Evolutionary conservation across 2,888 invertebrate species (phyloP).

Genomic region (Hemistola chrysoprasaria): DNA sequence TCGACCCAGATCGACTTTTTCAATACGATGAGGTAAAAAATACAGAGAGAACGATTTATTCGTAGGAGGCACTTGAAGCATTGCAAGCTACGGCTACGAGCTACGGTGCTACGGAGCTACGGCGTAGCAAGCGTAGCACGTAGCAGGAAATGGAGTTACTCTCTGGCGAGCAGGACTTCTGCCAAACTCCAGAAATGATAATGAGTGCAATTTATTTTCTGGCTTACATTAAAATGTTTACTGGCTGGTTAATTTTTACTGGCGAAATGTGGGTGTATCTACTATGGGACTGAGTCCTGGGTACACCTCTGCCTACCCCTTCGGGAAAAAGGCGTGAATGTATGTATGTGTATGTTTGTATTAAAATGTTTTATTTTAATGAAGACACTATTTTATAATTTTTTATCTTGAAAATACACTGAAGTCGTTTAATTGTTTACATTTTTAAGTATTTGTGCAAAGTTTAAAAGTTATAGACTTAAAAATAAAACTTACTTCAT

Average conservation of each 20-base stretch:
- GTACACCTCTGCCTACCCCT: too few relatives aligned
- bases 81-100: constrained; percentile 51
- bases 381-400: too few relatives aligned
- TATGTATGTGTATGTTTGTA: constrained; percentile 2
- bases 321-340: too few relatives aligned
- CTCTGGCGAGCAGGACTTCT: constrained; percentile 61
- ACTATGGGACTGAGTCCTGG: too few relatives aligned
- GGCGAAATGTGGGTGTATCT: constrained; percentile 15
- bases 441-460: too few relatives aligned
- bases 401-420: too few relatives aligned
- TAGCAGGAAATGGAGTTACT: constrained; percentile 72
- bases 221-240: background rate
- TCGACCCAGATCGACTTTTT: constrained; percentile 46
- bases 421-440: too few relatives aligned
- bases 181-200: constrained; percentile 69
- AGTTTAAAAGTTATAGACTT: too few relatives aligned
- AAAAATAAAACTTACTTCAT: too few relatives aligned
- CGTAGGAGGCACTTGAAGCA: constrained; percentile 55
- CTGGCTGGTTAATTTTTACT: constrained; percentile 29
- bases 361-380: too few relatives aligned
- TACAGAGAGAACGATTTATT: constrained; percentile 55
- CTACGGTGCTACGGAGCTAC: constrained; percentile 34
- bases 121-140: constrained; percentile 67
- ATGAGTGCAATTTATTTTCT: constrained; percentile 58
- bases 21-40: constrained; percentile 45